These are phyloP conservation scores for Ostrea edulis DNA, from an alignment of 1,140 invertebrate genomes.

Conservation along the genomic window DNA sequence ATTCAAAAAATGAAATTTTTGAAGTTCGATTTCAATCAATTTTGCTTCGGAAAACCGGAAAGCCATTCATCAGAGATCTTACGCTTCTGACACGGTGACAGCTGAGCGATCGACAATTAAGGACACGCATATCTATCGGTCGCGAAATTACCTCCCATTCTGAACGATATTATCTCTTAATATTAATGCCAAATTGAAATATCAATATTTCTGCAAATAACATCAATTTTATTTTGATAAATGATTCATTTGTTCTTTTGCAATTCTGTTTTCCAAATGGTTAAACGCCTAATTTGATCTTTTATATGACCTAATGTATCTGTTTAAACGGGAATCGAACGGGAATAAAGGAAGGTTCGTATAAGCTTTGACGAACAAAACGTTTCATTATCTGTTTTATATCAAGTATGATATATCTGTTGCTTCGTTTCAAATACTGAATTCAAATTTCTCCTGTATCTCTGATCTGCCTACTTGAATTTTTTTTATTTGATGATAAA, in stretches of 20 bases:
- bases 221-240: slow-evolving; percentile 47
- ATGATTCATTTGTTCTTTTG: slow-evolving; percentile 44
- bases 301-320: slow-evolving; percentile 37
- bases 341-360: slow-evolving; percentile 4
- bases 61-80: slow-evolving; percentile 14
- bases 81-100: slow-evolving; percentile 18
- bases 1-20: slow-evolving; percentile 20
- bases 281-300: slow-evolving; percentile 41
- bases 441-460: slow-evolving; percentile 6
- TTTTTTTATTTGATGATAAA: slow-evolving; percentile 37
- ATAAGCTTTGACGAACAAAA: slow-evolving; percentile 30
- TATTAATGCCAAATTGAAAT: slow-evolving; percentile 44
- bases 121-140: slow-evolving; percentile 32
- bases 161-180: slow-evolving; percentile 26
- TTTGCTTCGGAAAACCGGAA: slow-evolving; percentile 30
- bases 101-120: slow-evolving; percentile 23
- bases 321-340: slow-evolving; percentile 25
- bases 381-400: slow-evolving; percentile 17
- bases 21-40: slow-evolving; percentile 39
- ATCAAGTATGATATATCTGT: slow-evolving; percentile 2
- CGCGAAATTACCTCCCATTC: slow-evolving; percentile 24
- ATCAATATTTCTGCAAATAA: slow-evolving; percentile 39
- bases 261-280: slow-evolving; percentile 33
- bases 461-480: slow-evolving; percentile 26
- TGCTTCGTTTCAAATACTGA: slow-evolving; percentile 42